Evolutionary conservation across 2,888 invertebrate species (phyloP).

Genomic region (Leptinotarsa peninsularis): DNA sequence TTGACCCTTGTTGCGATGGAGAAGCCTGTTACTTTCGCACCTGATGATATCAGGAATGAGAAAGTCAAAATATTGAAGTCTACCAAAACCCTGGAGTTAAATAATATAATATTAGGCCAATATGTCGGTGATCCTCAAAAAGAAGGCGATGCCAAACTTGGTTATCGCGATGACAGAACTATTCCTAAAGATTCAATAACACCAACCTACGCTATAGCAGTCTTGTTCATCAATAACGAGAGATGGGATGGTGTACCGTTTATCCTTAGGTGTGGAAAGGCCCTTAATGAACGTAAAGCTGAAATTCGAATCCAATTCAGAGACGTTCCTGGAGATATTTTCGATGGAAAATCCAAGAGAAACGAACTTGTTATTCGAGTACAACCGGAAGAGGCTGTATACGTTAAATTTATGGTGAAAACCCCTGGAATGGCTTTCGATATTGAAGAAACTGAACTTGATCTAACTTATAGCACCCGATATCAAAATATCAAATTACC

Average conservation of each 20-base stretch:
- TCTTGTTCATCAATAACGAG: constrained; percentile 92
- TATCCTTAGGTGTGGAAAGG: constrained; percentile 96
- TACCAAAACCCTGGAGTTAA: constrained; percentile 79
- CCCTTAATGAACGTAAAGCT: constrained; percentile 97
- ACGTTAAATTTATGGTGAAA: constrained; percentile 98
- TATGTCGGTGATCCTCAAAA: constrained; percentile 91
- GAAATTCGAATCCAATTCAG: constrained; percentile 97
- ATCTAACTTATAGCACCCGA: constrained; percentile 92
- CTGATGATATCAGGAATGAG: constrained; percentile 97
- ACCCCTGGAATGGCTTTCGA: constrained; percentile 97
- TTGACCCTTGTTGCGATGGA: constrained; percentile 98
- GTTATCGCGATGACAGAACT: constrained; percentile 95
- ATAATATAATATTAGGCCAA: constrained; percentile 93
- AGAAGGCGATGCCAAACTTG: constrained; percentile 76
- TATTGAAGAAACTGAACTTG: constrained; percentile 97
- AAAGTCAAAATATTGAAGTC: constrained; percentile 95
- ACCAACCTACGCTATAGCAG: constrained; percentile 94
- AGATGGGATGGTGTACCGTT: constrained; percentile 99
- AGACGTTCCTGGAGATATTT: constrained; percentile 98
- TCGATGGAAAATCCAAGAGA: constrained; percentile 86
- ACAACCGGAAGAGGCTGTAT: constrained; percentile 98
- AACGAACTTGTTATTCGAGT: constrained; percentile 98
- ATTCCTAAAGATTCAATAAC: constrained; percentile 91
- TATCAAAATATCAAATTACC: constrained; percentile 87
- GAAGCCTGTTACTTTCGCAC: constrained; percentile 91